Evolutionary conservation across 2,797 vertebrate genomes (phyloP).

Genomic region (Dermochelys coriacea): DNA sequence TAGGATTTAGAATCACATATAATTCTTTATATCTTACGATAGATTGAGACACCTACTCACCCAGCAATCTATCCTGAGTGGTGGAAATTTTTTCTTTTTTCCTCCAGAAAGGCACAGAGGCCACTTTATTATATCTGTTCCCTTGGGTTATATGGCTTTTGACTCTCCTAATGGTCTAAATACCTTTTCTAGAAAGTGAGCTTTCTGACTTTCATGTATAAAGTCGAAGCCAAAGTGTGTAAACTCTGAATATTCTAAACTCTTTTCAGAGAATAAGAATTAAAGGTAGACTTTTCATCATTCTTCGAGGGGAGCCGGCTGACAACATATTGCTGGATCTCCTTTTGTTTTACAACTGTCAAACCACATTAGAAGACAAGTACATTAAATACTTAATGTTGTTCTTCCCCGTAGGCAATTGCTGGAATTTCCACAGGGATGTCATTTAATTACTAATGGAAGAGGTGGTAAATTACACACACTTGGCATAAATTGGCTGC

Average conservation of each 20-base stretch:
- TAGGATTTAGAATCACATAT: background rate
- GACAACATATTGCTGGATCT: slow-evolving; percentile 5
- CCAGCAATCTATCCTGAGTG: background rate
- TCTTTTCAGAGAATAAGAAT: background rate
- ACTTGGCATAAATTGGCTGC: too few species aligned
- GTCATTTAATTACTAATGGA: slow-evolving; percentile 32
- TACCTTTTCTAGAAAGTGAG: background rate
- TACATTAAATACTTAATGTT: slow-evolving; percentile 37
- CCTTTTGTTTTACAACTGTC: slow-evolving; percentile 59
- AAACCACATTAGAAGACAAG: slow-evolving; percentile 52
- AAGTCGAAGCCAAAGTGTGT: background rate
- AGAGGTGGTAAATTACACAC: slow-evolving; percentile 54
- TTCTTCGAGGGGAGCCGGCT: background rate
- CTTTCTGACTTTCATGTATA: background rate
- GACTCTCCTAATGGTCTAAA: background rate
- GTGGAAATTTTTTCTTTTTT: background rate
- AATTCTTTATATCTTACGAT: background rate
- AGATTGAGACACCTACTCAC: background rate
- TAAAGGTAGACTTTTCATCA: background rate
- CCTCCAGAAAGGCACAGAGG: background rate
- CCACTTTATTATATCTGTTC: background rate
- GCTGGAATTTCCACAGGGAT: slow-evolving; percentile 39
- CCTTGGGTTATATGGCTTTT: background rate
- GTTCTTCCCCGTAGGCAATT: slow-evolving; percentile 61
- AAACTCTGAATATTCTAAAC: background rate